Percentiles rank a stretch among this genome's conserved stretches.
These are phyloP conservation scores for Vireo griseus DNA, from an alignment of 2,797 vertebrate species.

Conservation along the genomic window DNA sequence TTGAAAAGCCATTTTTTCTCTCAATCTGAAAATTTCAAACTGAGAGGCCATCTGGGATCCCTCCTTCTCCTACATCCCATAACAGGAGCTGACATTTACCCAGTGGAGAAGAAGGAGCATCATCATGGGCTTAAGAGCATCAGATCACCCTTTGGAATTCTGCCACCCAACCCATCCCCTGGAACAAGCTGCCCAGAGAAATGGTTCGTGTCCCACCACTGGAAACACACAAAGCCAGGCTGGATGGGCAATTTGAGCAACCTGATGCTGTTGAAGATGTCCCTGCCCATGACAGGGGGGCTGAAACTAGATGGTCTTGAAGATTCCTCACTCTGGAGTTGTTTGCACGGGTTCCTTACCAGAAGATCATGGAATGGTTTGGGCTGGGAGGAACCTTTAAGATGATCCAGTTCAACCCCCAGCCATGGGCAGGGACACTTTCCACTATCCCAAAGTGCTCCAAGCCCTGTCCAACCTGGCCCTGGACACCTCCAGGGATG, in stretches of 20 bases:
- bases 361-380: neutral
- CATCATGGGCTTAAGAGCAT: neutral
- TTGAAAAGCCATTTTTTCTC: neutral
- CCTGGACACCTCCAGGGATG: neutral
- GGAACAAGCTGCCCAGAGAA: neutral
- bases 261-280: neutral
- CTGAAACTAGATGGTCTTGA: neutral
- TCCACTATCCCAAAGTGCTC: rapidly evolving
- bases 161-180: neutral
- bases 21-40: neutral
- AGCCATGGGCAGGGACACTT: rapidly evolving
- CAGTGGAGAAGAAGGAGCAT: neutral
- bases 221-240: rapidly evolving
- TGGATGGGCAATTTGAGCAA: neutral
- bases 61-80: rapidly evolving
- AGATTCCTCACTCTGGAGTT: neutral
- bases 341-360: neutral
- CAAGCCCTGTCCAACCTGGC: rapidly evolving
- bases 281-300: neutral
- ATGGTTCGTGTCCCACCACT: neutral
- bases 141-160: neutral
- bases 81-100: neutral
- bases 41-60: neutral
- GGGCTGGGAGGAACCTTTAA: neutral
- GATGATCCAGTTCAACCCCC: rapidly evolving